A percentile compares a stretch with the other conserved stretches of the same genome.
These are phyloP conservation scores for Tholera decimalis DNA, from an alignment of 2,888 invertebrate species.

Conservation along the genomic window DNA sequence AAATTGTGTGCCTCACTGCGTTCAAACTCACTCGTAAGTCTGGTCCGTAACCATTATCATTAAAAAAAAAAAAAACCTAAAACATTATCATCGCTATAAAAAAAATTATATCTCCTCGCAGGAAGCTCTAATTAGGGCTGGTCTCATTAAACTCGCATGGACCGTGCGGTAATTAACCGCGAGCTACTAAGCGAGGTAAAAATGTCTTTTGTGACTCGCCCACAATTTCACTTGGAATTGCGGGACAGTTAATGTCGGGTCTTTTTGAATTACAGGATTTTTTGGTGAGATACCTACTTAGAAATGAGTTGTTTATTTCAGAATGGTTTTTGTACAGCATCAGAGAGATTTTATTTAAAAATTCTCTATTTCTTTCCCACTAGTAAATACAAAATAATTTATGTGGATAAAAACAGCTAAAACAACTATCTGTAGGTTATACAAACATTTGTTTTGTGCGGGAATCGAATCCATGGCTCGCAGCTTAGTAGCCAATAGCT, in stretches of 20 bases:
- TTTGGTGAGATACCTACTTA: not conserved
- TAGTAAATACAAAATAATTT: too few species aligned
- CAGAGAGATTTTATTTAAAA: not conserved
- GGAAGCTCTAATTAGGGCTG: conserved; percentile 52
- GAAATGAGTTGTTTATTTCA: not conserved
- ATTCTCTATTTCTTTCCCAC: not conserved
- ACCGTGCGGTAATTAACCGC: conserved; percentile 58
- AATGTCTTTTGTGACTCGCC: conserved; percentile 38
- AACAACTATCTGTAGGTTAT: too few species aligned
- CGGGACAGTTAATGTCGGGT: not conserved
- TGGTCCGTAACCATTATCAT: too few species aligned
- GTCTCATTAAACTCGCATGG: conserved; percentile 62
- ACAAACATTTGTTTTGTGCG: too few species aligned
- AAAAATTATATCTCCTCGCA: conserved; percentile 10
- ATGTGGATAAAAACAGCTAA: too few species aligned
- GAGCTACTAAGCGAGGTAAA: conserved; percentile 37
- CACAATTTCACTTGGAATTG: conserved; percentile 30
- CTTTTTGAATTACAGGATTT: not conserved
- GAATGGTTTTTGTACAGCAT: not conserved
- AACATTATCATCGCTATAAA: conserved; percentile 8
- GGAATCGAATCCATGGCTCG: too few species aligned
- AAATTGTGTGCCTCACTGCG: too few species aligned
- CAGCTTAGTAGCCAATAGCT: too few species aligned
- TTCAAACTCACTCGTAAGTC: too few species aligned
- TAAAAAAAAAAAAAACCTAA: too few species aligned